A percentile compares a stretch with the other conserved stretches of the same genome.
phyloP scores from a whole-genome alignment of 2,113 vertebrate genomes.

The Quiscalus mexicanus region DNA sequence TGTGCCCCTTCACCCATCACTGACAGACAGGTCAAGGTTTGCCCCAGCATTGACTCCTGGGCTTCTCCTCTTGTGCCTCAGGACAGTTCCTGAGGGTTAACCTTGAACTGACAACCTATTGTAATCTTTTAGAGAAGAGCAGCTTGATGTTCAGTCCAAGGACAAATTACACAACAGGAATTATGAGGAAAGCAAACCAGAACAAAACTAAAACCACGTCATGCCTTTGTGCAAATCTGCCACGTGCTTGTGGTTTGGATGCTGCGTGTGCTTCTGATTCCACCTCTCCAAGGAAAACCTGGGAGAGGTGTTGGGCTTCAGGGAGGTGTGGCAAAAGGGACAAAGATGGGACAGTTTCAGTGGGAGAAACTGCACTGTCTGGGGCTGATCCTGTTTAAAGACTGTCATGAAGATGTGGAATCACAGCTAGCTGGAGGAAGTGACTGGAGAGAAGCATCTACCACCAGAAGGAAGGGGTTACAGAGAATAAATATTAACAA shows the following conservation, averaged over 20 bases:
- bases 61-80: background rate
- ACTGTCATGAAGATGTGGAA: background rate
- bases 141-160: background rate
- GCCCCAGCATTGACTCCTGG: background rate
- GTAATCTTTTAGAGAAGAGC: background rate
- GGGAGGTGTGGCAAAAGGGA: background rate
- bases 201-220: background rate
- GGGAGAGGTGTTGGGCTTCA: background rate
- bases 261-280: rapidly evolving
- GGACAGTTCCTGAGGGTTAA: background rate
- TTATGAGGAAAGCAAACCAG: background rate
- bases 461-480: background rate
- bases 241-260: background rate
- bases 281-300: background rate
- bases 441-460: background rate
- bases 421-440: background rate
- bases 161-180: background rate
- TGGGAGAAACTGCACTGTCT: background rate
- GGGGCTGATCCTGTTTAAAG: background rate
- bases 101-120: background rate
- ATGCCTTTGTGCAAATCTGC: background rate
- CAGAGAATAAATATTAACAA: background rate
- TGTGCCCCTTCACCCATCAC: background rate
- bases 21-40: background rate
- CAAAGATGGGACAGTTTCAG: background rate